These are phyloP conservation scores for Leptodirus hochenwartii DNA, from an alignment of 2,888 invertebrate genomes.

Conservation along the genomic window DNA sequence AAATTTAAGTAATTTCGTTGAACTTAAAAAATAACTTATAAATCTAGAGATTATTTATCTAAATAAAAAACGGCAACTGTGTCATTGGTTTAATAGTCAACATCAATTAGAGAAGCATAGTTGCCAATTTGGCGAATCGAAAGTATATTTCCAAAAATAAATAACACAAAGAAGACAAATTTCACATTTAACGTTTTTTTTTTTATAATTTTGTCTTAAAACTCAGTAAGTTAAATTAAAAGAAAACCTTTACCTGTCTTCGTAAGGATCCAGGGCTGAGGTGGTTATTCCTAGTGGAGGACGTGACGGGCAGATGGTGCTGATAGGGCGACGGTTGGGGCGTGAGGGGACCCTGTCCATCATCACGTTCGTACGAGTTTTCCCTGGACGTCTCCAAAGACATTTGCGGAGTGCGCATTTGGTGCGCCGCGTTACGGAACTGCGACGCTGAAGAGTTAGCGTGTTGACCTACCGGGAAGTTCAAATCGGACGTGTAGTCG, in stretches of 20 bases:
- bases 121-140: too few relatives aligned
- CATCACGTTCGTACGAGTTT: conserved; percentile 69
- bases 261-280: conserved; percentile 24
- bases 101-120: too few relatives aligned
- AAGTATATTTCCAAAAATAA: too few relatives aligned
- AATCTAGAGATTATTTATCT: too few relatives aligned
- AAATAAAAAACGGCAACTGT: too few relatives aligned
- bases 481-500: conserved; percentile 92
- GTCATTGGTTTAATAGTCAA: too few relatives aligned
- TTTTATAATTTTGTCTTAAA: conserved; percentile 3
- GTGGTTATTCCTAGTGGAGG: conserved; percentile 16
- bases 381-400: conserved; percentile 64
- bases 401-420: conserved; percentile 59
- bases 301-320: conserved; percentile 19
- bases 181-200: too few relatives aligned
- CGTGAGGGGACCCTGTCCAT: conserved; percentile 28
- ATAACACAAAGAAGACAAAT: too few relatives aligned
- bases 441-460: conserved; percentile 86
- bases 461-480: conserved; percentile 79
- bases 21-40: too few relatives aligned
- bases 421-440: conserved; percentile 60
- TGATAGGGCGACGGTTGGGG: conserved; percentile 12
- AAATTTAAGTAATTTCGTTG: too few relatives aligned
- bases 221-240: conserved; percentile 3
- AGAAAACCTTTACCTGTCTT: conserved; percentile 11